Percentiles rank a stretch among this genome's conserved stretches.
Conservation (phyloP, 2,888 invertebrate genomes). For the Pogonocherus hispidulus region DNA sequence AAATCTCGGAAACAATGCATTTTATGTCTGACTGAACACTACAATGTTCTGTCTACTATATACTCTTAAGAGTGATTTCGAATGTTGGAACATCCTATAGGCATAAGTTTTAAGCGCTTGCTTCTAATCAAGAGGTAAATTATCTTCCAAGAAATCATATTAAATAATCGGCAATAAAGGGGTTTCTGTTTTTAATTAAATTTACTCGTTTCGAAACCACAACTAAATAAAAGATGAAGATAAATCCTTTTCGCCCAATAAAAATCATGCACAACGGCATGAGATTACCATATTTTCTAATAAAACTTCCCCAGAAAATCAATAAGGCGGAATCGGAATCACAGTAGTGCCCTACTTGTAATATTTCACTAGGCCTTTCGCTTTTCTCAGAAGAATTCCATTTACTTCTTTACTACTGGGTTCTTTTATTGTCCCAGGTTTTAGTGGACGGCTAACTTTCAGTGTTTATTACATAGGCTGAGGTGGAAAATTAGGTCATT, state of each 20-base stretch:
- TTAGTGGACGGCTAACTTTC: constrained; percentile 26
- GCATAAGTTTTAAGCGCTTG: too few species aligned
- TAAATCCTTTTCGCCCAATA: constrained; percentile 12
- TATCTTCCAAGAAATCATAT: too few species aligned
- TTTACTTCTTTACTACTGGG: constrained; percentile 36
- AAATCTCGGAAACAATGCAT: too few species aligned
- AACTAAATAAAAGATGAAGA: constrained; percentile 21
- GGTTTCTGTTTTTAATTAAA: too few species aligned
- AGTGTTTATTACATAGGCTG: neutral
- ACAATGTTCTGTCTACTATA: too few species aligned
- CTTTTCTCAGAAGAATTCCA: constrained; percentile 22
- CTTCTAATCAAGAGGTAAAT: too few species aligned
- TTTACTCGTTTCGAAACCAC: neutral
- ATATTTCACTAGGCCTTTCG: constrained; percentile 45
- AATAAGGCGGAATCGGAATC: constrained; percentile 52
- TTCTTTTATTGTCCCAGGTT: constrained; percentile 34
- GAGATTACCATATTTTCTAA: constrained; percentile 53
- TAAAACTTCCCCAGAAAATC: constrained; percentile 53
- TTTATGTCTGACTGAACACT: too few species aligned
- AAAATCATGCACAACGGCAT: constrained; percentile 18
- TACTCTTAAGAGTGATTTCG: too few species aligned
- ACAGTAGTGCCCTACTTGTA: constrained; percentile 51
- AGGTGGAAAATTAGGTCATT: too few species aligned
- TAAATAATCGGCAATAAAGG: too few species aligned
- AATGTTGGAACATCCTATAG: too few species aligned